phyloP scores from a whole-genome alignment of 2,888 invertebrate species.

The Trissoscelio sp. region DNA sequence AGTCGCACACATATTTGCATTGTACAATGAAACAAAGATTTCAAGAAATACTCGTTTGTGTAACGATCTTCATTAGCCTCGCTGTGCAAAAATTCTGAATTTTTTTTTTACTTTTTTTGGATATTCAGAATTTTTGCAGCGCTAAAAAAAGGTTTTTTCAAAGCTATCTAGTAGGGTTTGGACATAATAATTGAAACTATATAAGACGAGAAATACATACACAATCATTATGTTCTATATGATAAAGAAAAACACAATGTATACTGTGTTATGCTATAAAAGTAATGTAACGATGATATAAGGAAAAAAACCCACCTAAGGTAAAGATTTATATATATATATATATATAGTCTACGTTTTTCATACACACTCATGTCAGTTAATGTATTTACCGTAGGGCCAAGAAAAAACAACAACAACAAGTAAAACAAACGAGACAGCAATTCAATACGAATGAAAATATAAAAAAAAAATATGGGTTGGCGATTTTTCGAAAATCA shows the following conservation, averaged over 20 bases:
- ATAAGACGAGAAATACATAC: conserved; percentile 73
- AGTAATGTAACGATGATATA: conserved; percentile 76
- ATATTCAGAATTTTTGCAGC: conserved; percentile 19
- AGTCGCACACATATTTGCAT: conserved; percentile 77
- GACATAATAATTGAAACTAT: conserved; percentile 75
- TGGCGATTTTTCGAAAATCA: conserved; percentile 67
- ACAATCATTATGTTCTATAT: conserved; percentile 76
- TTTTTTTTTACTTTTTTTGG: no score
- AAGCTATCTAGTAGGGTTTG: conserved; percentile 76
- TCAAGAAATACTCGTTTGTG: conserved; percentile 75
- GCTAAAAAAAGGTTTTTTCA: conserved; percentile 72
- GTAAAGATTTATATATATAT: conserved; percentile 78
- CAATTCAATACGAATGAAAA: conserved; percentile 52
- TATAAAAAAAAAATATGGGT: conserved; percentile 26
- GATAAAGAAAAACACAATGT: conserved; percentile 69
- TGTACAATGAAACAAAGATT: conserved; percentile 73
- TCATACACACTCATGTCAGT: conserved; percentile 79
- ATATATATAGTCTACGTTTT: conserved; percentile 82
- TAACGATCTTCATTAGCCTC: conserved; percentile 68
- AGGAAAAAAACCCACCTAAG: conserved; percentile 80
- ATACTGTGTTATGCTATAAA: conserved; percentile 67
- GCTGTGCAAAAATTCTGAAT: conserved; percentile 6
- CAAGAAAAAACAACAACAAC: conserved; percentile 61
- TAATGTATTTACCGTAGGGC: conserved; percentile 78
- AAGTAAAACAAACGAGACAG: conserved; percentile 12